These are phyloP conservation scores for Neoscelio sp. DNA, from an alignment of 2,888 invertebrate genomes.

Conservation along the genomic window DNA sequence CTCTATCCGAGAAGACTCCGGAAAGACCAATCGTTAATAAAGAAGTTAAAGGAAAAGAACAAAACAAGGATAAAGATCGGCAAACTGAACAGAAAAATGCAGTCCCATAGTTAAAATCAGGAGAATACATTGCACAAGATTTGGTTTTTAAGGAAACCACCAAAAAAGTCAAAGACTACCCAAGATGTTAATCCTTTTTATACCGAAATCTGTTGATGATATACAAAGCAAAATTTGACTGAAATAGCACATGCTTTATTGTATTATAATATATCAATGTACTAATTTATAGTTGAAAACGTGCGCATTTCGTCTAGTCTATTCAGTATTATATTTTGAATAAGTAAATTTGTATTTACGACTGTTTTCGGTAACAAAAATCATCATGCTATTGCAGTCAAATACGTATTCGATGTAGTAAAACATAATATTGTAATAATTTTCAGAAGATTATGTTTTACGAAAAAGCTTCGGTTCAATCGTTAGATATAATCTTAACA, in stretches of 20 bases:
- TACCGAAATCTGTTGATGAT: conserved; percentile 26
- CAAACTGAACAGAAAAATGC: conserved; percentile 27
- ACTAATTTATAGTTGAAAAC: conserved; percentile 6
- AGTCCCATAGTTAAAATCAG: conserved; percentile 37
- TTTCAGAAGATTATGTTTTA: conserved; percentile 1
- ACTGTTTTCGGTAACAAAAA: conserved; percentile 3
- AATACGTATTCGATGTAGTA: conserved; percentile 13
- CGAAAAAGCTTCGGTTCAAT: conserved; percentile 10
- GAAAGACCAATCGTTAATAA: conserved; percentile 20
- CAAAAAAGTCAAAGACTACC: conserved; percentile 14
- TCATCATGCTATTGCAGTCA: conserved; percentile 39
- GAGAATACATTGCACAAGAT: conserved; percentile 42
- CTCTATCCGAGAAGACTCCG: conserved; percentile 36
- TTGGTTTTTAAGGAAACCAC: conserved; percentile 22
- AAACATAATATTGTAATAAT: conserved; percentile 9
- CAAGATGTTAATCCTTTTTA: conserved; percentile 51
- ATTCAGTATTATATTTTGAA: conserved; percentile 26
- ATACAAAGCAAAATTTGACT: conserved; percentile 29
- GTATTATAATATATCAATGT: neutral
- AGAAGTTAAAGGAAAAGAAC: conserved; percentile 26
- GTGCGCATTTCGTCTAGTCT: conserved; percentile 4
- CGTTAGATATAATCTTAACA: conserved; percentile 8
- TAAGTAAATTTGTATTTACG: conserved; percentile 4
- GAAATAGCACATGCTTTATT: conserved; percentile 22
- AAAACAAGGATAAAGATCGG: conserved; percentile 43